Evolutionary conservation across 2,888 invertebrate genomes (phyloP), one percentile per base, ranked within the genome.

Genomic region (Hirtodrosophila alboralis): DNA sequence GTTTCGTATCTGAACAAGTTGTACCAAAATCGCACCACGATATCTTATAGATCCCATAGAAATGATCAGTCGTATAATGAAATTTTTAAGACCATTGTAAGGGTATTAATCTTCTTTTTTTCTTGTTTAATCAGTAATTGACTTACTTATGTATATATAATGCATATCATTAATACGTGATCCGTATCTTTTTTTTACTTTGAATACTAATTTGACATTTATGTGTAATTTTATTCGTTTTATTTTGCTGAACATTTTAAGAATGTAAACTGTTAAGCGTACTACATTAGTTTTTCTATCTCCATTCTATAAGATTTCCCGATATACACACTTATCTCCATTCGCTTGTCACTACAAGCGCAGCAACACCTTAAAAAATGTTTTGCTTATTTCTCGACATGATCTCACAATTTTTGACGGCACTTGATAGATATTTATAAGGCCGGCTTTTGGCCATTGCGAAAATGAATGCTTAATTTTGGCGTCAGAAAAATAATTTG

Each of bases 401-500:
- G 73, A 73, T 71, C 67, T 58, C 44, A 49, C 52, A 62, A 62
- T 59, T 62, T 59, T 54, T 21, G 21, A 41, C 36, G 37, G 44
- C 34, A 48, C 27, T 36, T 36, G 49, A 34, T 30, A 58, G 41
- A 68, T 79, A 80, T 84, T 76, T 84, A 80, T 80, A 63, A 74
- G 51, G 59, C 49, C 57, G 58, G 57, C 47, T 38, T 14, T 43
- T 36, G 51, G 59, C 28, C 59, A 66, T 77, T 71, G 75, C 83
- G 67, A 77, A 69, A 80, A 80, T 79, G 58, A 84, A 80, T 80
- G 84, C 78, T 84, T 78, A 78, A 84, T 80, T 84, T 81, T 64
- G 71, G 79, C 84, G 75, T 81, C 84, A 68, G 48, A 63, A 68
- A 84, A 68, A 84, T 84, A 71, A 84, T 81, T 81, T 74, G 71